phyloP scores from a whole-genome alignment of 2,113 vertebrate species.

The Probosciger aterrimus region DNA sequence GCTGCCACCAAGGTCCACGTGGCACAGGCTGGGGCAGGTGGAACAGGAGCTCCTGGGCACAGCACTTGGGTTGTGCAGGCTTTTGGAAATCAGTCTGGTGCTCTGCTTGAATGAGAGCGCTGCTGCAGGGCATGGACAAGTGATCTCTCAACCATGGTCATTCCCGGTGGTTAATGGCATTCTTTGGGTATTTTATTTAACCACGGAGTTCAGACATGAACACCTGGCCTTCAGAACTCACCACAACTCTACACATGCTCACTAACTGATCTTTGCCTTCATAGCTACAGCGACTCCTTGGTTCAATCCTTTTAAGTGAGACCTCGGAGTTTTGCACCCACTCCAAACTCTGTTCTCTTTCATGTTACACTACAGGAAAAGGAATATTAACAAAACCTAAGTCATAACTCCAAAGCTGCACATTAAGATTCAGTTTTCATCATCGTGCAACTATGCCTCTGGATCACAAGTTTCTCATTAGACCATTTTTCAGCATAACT shows the following conservation, averaged over 20 bases:
- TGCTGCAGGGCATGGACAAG: neutral
- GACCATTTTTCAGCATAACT: neutral
- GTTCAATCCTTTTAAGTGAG: neutral
- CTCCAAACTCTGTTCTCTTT: neutral
- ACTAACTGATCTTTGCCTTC: neutral
- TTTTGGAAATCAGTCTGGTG: neutral
- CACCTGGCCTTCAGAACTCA: neutral
- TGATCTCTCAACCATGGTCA: fast-evolving
- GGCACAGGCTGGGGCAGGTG: fast-evolving
- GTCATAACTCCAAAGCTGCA: neutral
- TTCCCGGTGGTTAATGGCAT: neutral
- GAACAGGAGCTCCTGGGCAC: neutral
- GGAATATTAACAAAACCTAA: neutral
- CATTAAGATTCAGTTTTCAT: neutral
- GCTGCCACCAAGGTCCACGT: neutral
- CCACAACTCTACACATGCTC: neutral
- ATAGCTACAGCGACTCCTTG: fast-evolving
- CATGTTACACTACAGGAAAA: neutral
- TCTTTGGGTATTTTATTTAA: neutral
- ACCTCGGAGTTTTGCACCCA: neutral
- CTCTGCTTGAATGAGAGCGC: neutral
- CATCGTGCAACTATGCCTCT: neutral
- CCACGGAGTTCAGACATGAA: neutral
- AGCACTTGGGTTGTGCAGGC: fast-evolving
- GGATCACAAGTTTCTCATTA: neutral